phyloP scores from a whole-genome alignment of 2,888 invertebrate species.

The Gastracanthus pulcherrimus region DNA sequence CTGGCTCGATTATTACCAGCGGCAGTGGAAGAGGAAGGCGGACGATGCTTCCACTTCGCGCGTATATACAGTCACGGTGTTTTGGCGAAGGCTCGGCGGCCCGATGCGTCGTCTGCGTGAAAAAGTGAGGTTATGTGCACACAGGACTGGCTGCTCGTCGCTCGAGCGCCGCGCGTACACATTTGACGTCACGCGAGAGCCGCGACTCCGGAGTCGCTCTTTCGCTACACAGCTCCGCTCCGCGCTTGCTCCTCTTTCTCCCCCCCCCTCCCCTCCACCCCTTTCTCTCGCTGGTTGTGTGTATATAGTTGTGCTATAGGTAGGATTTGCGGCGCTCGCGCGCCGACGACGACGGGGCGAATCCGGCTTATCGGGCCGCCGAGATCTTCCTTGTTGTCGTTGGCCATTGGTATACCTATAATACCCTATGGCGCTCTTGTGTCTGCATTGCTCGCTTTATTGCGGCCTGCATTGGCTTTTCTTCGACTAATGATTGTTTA shows the following conservation, averaged over 20 bases:
- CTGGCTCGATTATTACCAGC: too few species aligned
- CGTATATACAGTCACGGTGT: too few species aligned
- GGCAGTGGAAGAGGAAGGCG: too few species aligned
- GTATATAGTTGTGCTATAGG: too few species aligned
- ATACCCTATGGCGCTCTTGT: not conserved
- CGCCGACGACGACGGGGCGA: too few species aligned
- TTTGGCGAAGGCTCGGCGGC: not conserved
- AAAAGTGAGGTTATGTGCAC: constrained; percentile 32
- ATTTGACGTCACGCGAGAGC: constrained; percentile 16
- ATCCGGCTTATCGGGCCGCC: not conserved
- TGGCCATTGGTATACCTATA: not conserved
- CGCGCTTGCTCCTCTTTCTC: not conserved
- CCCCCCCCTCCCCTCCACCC: constrained; percentile 19
- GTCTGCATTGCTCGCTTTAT: not conserved
- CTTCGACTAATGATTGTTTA: constrained; percentile 32
- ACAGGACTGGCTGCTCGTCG: not conserved
- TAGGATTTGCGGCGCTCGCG: too few species aligned
- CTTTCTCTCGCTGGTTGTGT: too few species aligned
- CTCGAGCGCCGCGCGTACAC: not conserved
- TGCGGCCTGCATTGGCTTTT: not conserved
- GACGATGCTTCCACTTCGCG: too few species aligned
- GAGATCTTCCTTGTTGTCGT: not conserved
- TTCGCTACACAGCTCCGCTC: too few species aligned
- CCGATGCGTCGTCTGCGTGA: not conserved
- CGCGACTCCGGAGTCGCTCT: not conserved